Percentiles rank a stretch among this genome's conserved stretches.
Conservation (phyloP, 2,113 vertebrate species). For the Oncorhynchus nerka region DNA sequence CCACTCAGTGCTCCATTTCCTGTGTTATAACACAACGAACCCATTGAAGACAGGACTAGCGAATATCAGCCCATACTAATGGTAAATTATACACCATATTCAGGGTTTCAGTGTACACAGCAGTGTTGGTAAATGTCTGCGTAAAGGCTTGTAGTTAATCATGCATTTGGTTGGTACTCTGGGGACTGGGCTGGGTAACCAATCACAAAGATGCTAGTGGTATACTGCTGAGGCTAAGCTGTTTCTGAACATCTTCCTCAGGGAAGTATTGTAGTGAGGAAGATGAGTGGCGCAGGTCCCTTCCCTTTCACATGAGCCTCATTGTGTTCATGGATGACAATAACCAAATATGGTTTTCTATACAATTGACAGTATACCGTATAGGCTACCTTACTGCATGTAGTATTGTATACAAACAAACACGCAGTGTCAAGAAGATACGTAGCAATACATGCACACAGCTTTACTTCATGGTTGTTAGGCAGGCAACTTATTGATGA, state of each 20-base stretch:
- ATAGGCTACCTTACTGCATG: not conserved
- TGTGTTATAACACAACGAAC: slow-evolving; percentile 30
- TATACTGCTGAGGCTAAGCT: slow-evolving; percentile 24
- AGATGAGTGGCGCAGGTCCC: no score
- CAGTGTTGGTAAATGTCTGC: slow-evolving; percentile 61
- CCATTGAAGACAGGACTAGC: slow-evolving; percentile 59
- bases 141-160: slow-evolving; percentile 72
- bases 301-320: not conserved
- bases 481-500: not conserved
- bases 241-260: slow-evolving; percentile 43
- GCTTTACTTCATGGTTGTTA: no score
- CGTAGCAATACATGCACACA: no score
- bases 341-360: not conserved
- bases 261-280: not conserved
- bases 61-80: slow-evolving; percentile 68
- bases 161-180: slow-evolving; percentile 63
- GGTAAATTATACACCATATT: slow-evolving; percentile 71
- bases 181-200: slow-evolving; percentile 52
- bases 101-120: slow-evolving; percentile 63
- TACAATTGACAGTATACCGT: not conserved
- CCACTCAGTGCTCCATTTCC: slow-evolving; percentile 5
- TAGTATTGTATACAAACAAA: not conserved
- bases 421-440: not conserved
- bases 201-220: slow-evolving; percentile 38
- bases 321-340: not conserved